Percentiles rank a stretch among this genome's conserved stretches.
Evolutionary conservation across 1,140 invertebrate species (phyloP).

Genomic region (Listronotus oregonensis): DNA sequence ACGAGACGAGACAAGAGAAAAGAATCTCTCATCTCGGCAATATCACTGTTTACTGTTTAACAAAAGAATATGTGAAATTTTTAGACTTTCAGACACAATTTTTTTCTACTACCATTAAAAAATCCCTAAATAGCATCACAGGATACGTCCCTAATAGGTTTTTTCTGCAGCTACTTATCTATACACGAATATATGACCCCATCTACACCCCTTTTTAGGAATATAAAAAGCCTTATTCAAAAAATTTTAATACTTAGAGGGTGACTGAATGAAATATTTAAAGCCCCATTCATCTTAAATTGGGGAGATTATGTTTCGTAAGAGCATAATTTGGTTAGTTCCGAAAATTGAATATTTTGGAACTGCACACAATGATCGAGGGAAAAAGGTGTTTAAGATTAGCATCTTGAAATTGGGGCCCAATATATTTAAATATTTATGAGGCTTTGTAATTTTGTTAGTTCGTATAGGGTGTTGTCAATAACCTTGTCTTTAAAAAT

Average conservation of each 20-base stretch:
- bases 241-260: not conserved
- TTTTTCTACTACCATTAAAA: too few species aligned
- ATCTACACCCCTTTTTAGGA: not conserved
- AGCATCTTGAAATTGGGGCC: not conserved
- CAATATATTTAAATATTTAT: conserved; percentile 8
- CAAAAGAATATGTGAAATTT: too few species aligned
- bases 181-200: too few species aligned
- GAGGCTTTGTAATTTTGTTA: not conserved
- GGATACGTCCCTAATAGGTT: too few species aligned
- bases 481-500: too few species aligned
- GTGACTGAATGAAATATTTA: conserved; percentile 9
- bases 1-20: too few species aligned
- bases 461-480: not conserved
- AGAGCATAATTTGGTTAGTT: conserved; percentile 5
- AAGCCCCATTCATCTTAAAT: conserved; percentile 7
- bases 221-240: conserved; percentile 3
- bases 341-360: conserved; percentile 18
- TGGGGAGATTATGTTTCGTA: conserved; percentile 22
- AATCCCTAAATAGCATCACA: too few species aligned
- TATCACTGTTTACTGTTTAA: too few species aligned
- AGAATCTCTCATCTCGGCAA: too few species aligned
- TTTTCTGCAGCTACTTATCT: too few species aligned
- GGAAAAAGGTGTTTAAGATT: not conserved
- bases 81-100: too few species aligned
- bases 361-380: not conserved